These are phyloP conservation scores for Graphium colonna DNA, from an alignment of 2,888 invertebrate species.

Conservation along the genomic window DNA sequence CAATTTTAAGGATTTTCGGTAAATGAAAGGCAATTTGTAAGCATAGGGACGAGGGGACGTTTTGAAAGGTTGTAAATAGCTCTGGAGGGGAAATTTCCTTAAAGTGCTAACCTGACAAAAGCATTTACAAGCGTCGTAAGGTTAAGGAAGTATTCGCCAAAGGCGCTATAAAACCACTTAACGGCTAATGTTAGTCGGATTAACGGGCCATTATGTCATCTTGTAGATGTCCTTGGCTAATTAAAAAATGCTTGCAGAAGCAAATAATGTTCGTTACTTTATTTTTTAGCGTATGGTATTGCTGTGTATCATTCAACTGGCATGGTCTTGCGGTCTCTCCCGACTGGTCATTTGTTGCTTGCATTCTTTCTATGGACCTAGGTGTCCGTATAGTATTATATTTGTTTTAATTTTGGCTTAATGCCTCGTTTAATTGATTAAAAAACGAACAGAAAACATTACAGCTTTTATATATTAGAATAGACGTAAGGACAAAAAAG, in stretches of 20 bases:
- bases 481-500: too few relatives aligned
- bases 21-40: conserved; percentile 68
- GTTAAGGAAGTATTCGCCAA: conserved; percentile 59
- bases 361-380: too few relatives aligned
- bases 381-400: too few relatives aligned
- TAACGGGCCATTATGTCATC: conserved; percentile 24
- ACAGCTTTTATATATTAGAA: too few relatives aligned
- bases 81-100: conserved; percentile 53
- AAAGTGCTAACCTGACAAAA: conserved; percentile 66
- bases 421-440: too few relatives aligned
- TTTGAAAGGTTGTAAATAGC: conserved; percentile 40
- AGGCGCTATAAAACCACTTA: conserved; percentile 66
- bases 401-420: too few relatives aligned
- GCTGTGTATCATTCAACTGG: background rate
- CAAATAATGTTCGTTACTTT: too few relatives aligned
- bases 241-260: too few relatives aligned
- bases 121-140: conserved; percentile 71
- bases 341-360: too few relatives aligned
- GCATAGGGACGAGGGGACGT: conserved; percentile 35
- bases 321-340: too few relatives aligned
- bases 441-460: too few relatives aligned
- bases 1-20: conserved; percentile 61
- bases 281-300: too few relatives aligned
- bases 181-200: conserved; percentile 36
- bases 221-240: background rate